These are phyloP conservation scores for Volucella inanis DNA, from an alignment of 2,888 invertebrate species.

Conservation along the genomic window DNA sequence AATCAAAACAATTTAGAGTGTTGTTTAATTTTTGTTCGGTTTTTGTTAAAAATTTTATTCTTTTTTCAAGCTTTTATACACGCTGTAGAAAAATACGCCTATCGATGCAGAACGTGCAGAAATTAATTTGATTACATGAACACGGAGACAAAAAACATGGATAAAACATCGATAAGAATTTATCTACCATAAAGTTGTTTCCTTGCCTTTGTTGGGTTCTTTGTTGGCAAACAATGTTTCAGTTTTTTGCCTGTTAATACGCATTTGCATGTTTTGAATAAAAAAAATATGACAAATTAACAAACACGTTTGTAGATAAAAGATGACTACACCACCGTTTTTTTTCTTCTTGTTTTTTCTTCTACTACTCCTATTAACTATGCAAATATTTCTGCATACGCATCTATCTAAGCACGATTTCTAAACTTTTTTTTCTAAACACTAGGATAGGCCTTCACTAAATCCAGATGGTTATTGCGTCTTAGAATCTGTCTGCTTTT, in stretches of 20 bases:
- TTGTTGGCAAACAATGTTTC: background rate
- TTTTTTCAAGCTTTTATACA: too few relatives aligned
- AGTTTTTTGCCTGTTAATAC: background rate
- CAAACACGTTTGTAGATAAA: constrained; percentile 4
- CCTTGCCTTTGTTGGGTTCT: too few relatives aligned
- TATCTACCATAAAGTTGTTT: background rate
- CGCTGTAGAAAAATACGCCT: too few relatives aligned
- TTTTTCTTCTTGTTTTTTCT: constrained; percentile 7
- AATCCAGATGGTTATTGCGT: constrained; percentile 45
- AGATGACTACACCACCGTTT: constrained; percentile 6
- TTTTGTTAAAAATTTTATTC: too few relatives aligned
- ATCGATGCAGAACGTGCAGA: too few relatives aligned
- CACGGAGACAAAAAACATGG: background rate
- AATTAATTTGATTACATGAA: too few relatives aligned
- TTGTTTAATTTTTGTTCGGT: too few relatives aligned
- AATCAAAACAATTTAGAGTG: background rate
- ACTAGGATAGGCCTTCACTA: constrained; percentile 26
- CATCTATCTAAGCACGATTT: background rate
- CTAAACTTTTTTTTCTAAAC: constrained; percentile 21
- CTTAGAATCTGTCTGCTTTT: constrained; percentile 14
- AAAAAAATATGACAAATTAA: constrained; percentile 2
- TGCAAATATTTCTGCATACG: constrained; percentile 10
- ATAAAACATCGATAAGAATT: background rate
- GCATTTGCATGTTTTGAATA: constrained; percentile 6
- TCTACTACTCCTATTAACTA: background rate